Evolutionary conservation across 92 coral and sea anemone species (phyloP).

Genomic region (Siderastrea siderea): DNA sequence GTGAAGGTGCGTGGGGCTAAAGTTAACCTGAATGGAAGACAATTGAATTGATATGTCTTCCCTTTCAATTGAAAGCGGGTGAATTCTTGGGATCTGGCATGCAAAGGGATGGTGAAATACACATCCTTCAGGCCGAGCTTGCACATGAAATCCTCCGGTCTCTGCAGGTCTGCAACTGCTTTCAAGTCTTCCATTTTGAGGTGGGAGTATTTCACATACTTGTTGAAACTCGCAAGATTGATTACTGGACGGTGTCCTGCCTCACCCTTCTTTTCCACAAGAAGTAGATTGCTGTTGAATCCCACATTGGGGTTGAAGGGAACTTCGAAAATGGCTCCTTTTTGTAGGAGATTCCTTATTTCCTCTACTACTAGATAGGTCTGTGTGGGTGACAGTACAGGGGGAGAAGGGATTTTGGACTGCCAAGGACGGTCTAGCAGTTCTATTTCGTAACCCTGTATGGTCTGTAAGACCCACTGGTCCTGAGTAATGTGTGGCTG

Average conservation of each 20-base stretch:
- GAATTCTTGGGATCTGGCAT: slow-evolving; percentile 29
- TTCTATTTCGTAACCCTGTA: slow-evolving; percentile 15
- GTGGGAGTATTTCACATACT: slow-evolving; percentile 27
- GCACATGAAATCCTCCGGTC: slow-evolving; percentile 49
- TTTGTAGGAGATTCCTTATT: neutral
- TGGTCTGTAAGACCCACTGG: slow-evolving; percentile 9
- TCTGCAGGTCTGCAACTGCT: slow-evolving; percentile 25
- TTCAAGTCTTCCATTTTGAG: slow-evolving; percentile 66
- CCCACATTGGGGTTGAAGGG: neutral
- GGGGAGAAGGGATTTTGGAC: neutral
- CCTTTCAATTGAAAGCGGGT: slow-evolving; percentile 33
- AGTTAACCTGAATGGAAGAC: slow-evolving; percentile 36
- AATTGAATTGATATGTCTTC: too few relatives aligned
- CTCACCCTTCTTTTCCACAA: slow-evolving; percentile 49
- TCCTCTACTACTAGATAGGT: neutral
- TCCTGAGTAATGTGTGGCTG: slow-evolving; percentile 19
- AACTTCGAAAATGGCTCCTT: slow-evolving; percentile 36
- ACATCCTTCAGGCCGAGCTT: slow-evolving; percentile 41
- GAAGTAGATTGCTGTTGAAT: slow-evolving; percentile 26
- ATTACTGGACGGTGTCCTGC: slow-evolving; percentile 49
- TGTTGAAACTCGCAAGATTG: slow-evolving; percentile 28
- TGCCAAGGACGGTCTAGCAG: slow-evolving; percentile 2
- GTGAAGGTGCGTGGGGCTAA: slow-evolving; percentile 27
- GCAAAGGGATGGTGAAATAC: slow-evolving; percentile 32
- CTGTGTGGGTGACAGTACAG: neutral